Evolutionary conservation across 1,140 invertebrate genomes (phyloP).

Genomic region (Trachelipus rathkii): DNA sequence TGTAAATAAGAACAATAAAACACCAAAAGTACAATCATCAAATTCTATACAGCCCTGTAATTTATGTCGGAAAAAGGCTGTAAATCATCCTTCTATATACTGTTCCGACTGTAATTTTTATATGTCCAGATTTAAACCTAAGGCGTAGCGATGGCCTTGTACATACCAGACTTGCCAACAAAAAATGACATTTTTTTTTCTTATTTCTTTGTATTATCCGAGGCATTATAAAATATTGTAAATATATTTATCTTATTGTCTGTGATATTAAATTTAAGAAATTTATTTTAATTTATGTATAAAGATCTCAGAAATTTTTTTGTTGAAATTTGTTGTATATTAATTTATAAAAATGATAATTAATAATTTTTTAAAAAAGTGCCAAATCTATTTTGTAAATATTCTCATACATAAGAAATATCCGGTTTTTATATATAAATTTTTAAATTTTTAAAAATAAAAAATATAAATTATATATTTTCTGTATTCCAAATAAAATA

Average conservation of each 20-base stretch:
- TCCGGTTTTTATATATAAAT: neutral
- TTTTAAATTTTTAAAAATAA: neutral
- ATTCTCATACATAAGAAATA: neutral
- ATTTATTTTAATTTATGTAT: neutral
- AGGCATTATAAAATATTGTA: neutral
- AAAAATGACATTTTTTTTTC: neutral
- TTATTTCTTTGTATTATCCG: neutral
- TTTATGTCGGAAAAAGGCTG: conserved; percentile 75
- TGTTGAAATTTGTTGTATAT: neutral
- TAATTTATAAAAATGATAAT: neutral
- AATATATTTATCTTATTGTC: neutral
- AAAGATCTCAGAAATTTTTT: neutral
- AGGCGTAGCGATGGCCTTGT: conserved; percentile 27
- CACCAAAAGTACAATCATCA: conserved; percentile 18
- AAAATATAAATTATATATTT: neutral
- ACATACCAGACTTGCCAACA: neutral
- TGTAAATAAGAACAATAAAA: conserved; percentile 41
- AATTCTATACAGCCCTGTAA: conserved; percentile 61
- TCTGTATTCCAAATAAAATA: neutral
- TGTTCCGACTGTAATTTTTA: conserved; percentile 87
- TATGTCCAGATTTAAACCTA: conserved; percentile 68
- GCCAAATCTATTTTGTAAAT: neutral
- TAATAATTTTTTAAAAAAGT: neutral
- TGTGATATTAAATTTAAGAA: neutral
- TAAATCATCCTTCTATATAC: conserved; percentile 69